Base-by-base conservation (phyloP, 2,888 invertebrate species). In the Allolobophora icterica region DNA sequence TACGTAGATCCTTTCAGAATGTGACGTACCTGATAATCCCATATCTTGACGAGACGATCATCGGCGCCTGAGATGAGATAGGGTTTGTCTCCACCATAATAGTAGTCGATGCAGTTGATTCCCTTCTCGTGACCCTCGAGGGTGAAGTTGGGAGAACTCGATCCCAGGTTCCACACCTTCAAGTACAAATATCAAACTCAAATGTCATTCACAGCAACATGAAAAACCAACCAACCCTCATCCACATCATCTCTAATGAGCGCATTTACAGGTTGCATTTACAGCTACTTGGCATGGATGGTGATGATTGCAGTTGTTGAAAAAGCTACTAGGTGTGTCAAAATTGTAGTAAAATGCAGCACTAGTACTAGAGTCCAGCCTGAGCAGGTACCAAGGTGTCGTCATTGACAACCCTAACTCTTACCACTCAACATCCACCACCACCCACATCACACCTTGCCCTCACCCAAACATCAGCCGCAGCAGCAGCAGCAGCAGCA, bases 41-140 rank as follows among this genome's bases (percentile, higher is more conserved):
- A 99, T 94, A 99, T 99, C 96, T 99, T 99, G 15, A 99, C 99
- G 89, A 98, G 96, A 91, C 98, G 97, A 95, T 99, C 99, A 95
- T 99, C 99, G 45, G 99, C 99, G 5, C 99, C 99, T 90, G 99
- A 99, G 98, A 99, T 99, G 91, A 99, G 96, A 95, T 99, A 99
- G 0, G 99, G 99, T 94, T 99, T 99, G 95, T 99, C 99, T 13
- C 99, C 99, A 17, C 99, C 99, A 94, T 99, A 98, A 95, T 99
- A 99, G 95, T 99, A 99, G 95, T 99, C 99, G 0, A 99, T 98
- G 95, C 99, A 99, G 95, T 99, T 99, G 0, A 99, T 98, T 42
- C 99, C 99, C 95, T 99, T 99, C 94, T 99, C 99, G 94, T 99
- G 99, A 0, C 96, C 99, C 94, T 99, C 99, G 45, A 99, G 96